A percentile compares a stretch with the other conserved stretches of the same genome.
These are phyloP conservation scores for Microdon myrmicae DNA, from an alignment of 2,888 invertebrate genomes.

Conservation along the genomic window DNA sequence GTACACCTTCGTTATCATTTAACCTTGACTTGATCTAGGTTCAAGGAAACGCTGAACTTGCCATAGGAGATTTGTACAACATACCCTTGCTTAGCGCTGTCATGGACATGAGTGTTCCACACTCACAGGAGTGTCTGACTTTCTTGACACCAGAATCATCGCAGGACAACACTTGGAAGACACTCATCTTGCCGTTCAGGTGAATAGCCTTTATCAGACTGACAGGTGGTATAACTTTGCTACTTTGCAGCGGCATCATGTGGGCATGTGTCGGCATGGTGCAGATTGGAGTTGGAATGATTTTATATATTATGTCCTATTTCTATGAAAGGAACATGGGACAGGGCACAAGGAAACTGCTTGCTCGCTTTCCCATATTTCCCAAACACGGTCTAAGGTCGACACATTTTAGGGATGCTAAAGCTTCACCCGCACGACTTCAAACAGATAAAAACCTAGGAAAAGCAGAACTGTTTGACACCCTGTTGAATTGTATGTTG, in stretches of 20 bases:
- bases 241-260: conserved; percentile 74
- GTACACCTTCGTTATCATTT: neutral
- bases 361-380: conserved; percentile 57
- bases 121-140: conserved; percentile 84
- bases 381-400: no score
- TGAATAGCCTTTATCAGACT: conserved; percentile 65
- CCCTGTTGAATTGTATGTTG: conserved; percentile 77
- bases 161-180: conserved; percentile 85
- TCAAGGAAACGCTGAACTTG: conserved; percentile 78
- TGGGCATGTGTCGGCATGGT: conserved; percentile 80
- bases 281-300: conserved; percentile 73
- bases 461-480: conserved; percentile 75
- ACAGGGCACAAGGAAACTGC: conserved; percentile 26
- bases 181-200: conserved; percentile 83
- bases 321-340: conserved; percentile 57
- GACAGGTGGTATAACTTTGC: conserved; percentile 16
- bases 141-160: conserved; percentile 85
- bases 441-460: no score
- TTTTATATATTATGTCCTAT: conserved; percentile 75
- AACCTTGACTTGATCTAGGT: no score
- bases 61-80: conserved; percentile 81
- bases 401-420: conserved; percentile 27
- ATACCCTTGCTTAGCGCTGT: conserved; percentile 75
- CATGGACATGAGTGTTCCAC: conserved; percentile 80
- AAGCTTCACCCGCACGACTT: no score